These are phyloP conservation scores for Muscicapa striata DNA, from an alignment of 2,797 vertebrate species.

Conservation along the genomic window DNA sequence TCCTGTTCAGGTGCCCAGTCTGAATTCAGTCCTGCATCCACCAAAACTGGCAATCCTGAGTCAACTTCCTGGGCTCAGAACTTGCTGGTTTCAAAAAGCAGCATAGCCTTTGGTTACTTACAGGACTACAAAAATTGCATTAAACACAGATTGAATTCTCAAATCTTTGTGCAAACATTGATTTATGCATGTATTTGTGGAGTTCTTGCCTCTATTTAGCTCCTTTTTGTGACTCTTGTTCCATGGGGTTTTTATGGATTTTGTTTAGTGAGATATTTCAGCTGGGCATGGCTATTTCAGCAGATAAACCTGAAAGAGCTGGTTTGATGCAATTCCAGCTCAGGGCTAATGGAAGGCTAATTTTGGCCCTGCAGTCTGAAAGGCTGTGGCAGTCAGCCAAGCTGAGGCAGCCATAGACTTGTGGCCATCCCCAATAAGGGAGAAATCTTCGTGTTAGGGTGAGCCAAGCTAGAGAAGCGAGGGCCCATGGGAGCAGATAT, in stretches of 20 bases:
- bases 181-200: background rate
- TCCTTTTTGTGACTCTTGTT: background rate
- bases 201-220: background rate
- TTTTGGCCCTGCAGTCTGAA: background rate
- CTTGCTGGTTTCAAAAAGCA: background rate
- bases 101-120: rapidly evolving
- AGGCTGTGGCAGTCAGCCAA: too few species aligned
- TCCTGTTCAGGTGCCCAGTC: background rate
- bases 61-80: background rate
- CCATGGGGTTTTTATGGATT: rapidly evolving
- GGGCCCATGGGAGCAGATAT: too few species aligned
- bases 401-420: too few species aligned
- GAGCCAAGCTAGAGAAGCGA: too few species aligned
- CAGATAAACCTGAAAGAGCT: too few species aligned
- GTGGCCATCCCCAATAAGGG: too few species aligned
- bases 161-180: background rate
- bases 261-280: background rate
- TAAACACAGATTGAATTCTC: background rate
- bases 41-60: rapidly evolving
- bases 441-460: too few species aligned
- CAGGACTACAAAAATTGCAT: background rate
- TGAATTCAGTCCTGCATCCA: background rate
- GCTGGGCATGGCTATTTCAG: background rate
- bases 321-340: background rate
- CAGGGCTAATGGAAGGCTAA: background rate